Conservation (phyloP, 2,888 invertebrate species). For the Dryomyza anilis region DNA sequence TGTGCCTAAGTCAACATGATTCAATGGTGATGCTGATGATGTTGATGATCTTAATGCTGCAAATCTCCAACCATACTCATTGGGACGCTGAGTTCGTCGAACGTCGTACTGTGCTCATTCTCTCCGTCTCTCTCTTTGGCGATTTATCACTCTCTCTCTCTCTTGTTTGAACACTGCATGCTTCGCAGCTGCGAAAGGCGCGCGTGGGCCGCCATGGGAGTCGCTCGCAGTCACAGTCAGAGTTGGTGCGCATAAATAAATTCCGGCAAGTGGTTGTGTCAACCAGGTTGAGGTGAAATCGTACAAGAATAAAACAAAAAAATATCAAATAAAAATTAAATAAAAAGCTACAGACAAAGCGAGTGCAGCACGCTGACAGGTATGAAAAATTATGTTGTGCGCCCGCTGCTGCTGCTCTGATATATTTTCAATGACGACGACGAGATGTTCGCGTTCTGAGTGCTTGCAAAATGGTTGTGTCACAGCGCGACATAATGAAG, state of each 20-base stretch:
- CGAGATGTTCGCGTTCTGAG: conserved; percentile 25
- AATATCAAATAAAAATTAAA: background rate
- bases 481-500: conserved; percentile 38
- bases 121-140: background rate
- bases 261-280: conserved; percentile 51
- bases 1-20: too few species aligned
- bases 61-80: too few species aligned
- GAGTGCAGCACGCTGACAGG: background rate
- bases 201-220: conserved; percentile 21
- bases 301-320: background rate
- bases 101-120: too few species aligned
- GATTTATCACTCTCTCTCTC: background rate
- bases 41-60: too few species aligned
- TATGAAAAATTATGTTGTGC: conserved; percentile 11
- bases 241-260: conserved; percentile 54
- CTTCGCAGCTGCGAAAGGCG: background rate
- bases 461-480: conserved; percentile 37
- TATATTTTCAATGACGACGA: background rate
- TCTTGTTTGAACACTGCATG: background rate
- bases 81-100: too few species aligned
- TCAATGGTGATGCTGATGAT: too few species aligned
- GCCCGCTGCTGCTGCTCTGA: background rate
- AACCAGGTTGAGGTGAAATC: conserved; percentile 31
- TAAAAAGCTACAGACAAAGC: background rate
- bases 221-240: too few species aligned